Conservation (phyloP, 2,888 invertebrate species). For the Pyrrhia umbra region DNA sequence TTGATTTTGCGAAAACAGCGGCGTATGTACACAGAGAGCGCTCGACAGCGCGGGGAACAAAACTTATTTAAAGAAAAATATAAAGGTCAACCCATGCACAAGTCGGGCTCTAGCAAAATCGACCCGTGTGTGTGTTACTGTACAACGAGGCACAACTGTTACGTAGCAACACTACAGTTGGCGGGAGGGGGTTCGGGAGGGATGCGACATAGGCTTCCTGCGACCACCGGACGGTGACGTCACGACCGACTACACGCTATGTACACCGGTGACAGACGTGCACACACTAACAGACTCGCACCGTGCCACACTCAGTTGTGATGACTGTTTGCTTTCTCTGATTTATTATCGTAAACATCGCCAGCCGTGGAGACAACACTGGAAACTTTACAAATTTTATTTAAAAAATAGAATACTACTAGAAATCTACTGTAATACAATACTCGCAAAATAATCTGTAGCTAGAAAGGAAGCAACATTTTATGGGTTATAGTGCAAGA, state of each 20-base stretch:
- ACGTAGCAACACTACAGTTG: slow-evolving; percentile 73
- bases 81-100: slow-evolving; percentile 85
- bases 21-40: slow-evolving; percentile 66
- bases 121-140: slow-evolving; percentile 76
- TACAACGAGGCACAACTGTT: slow-evolving; percentile 70
- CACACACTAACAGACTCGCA: slow-evolving; percentile 77
- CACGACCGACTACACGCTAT: slow-evolving; percentile 50
- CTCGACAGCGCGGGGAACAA: slow-evolving; percentile 57
- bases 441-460: slow-evolving; percentile 40
- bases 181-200: slow-evolving; percentile 54
- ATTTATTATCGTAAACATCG: slow-evolving; percentile 78
- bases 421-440: slow-evolving; percentile 17
- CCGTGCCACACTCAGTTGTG: slow-evolving; percentile 88
- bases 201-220: slow-evolving; percentile 82
- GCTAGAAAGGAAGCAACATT: slow-evolving; percentile 49
- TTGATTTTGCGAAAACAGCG: slow-evolving; percentile 84
- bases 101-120: slow-evolving; percentile 79
- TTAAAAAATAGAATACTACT: slow-evolving; percentile 27
- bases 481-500: slow-evolving; percentile 37
- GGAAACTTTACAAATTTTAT: slow-evolving; percentile 19
- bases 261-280: slow-evolving; percentile 71
- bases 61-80: slow-evolving; percentile 52
- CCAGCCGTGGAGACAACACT: slow-evolving; percentile 82
- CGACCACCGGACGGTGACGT: slow-evolving; percentile 78
- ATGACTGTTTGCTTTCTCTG: slow-evolving; percentile 86